phyloP scores from a whole-genome alignment of 2,113 vertebrate species.

The Barbus barbus region DNA sequence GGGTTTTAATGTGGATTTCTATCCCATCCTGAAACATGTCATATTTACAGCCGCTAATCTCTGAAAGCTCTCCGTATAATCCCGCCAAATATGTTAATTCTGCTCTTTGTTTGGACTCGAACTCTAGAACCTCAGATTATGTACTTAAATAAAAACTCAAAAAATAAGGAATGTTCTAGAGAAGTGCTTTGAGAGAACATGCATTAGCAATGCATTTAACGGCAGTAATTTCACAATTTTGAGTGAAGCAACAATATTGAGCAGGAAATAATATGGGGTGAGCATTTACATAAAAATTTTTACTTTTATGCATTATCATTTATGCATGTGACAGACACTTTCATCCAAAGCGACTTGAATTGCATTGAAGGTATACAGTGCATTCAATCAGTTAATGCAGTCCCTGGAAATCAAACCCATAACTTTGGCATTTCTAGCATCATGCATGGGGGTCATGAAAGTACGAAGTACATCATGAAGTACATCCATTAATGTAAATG shows the following conservation, averaged over 20 bases:
- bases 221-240: background rate
- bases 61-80: background rate
- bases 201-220: background rate
- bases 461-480: too few relatives aligned
- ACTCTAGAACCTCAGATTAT: background rate
- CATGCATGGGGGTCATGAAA: too few relatives aligned
- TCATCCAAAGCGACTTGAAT: too few relatives aligned
- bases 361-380: too few relatives aligned
- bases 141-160: background rate
- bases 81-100: conserved; percentile 34
- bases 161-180: background rate
- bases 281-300: too few relatives aligned
- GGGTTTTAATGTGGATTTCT: conserved; percentile 34
- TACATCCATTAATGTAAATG: too few relatives aligned
- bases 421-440: too few relatives aligned
- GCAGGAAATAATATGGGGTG: too few relatives aligned
- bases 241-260: background rate
- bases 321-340: too few relatives aligned
- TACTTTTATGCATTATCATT: too few relatives aligned
- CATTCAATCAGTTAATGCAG: too few relatives aligned
- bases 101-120: background rate
- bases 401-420: too few relatives aligned
- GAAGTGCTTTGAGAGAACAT: background rate
- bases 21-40: conserved; percentile 38
- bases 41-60: conserved; percentile 56